A percentile compares a stretch with the other conserved stretches of the same genome.
These are phyloP conservation scores for Macrocentrus cingulum DNA, from an alignment of 1,140 invertebrate genomes.

Conservation along the genomic window DNA sequence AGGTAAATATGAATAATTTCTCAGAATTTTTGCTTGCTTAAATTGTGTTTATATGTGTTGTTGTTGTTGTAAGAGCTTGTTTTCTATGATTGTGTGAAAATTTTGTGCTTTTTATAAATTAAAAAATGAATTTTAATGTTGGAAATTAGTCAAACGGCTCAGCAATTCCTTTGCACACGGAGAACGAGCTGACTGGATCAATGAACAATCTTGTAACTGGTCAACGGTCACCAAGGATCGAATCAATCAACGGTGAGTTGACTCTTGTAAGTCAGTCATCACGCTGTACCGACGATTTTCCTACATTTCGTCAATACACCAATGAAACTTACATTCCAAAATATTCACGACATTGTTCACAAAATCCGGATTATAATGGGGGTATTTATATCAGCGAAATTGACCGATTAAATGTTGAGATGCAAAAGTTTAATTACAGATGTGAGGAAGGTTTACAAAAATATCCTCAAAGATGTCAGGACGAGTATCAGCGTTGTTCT, in stretches of 20 bases:
- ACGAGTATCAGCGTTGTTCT: slow-evolving; percentile 52
- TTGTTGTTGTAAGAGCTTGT: not conserved
- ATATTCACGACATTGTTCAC: slow-evolving; percentile 37
- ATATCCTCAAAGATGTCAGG: slow-evolving; percentile 51
- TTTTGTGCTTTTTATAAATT: slow-evolving; percentile 15
- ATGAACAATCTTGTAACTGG: slow-evolving; percentile 52
- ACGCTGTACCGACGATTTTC: slow-evolving; percentile 38
- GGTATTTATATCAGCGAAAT: slow-evolving; percentile 33
- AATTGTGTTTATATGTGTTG: not conserved
- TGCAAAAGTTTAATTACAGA: slow-evolving; percentile 43
- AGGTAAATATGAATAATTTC: slow-evolving; percentile 44
- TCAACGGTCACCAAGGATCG: slow-evolving; percentile 47
- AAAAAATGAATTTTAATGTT: slow-evolving; percentile 18
- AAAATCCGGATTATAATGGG: slow-evolving; percentile 36
- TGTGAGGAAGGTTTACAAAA: slow-evolving; percentile 50
- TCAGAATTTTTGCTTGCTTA: not conserved
- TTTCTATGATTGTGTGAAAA: slow-evolving; percentile 9
- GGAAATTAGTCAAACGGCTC: slow-evolving; percentile 47
- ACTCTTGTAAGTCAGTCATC: slow-evolving; percentile 35
- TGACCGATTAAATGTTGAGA: slow-evolving; percentile 36
- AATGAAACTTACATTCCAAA: slow-evolving; percentile 37
- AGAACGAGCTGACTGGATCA: slow-evolving; percentile 48
- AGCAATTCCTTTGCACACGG: slow-evolving; percentile 39
- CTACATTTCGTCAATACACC: slow-evolving; percentile 38
- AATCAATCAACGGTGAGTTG: slow-evolving; percentile 58